Conservation (phyloP, 2,113 vertebrate species). For the Acrocephalus arundinaceus region DNA sequence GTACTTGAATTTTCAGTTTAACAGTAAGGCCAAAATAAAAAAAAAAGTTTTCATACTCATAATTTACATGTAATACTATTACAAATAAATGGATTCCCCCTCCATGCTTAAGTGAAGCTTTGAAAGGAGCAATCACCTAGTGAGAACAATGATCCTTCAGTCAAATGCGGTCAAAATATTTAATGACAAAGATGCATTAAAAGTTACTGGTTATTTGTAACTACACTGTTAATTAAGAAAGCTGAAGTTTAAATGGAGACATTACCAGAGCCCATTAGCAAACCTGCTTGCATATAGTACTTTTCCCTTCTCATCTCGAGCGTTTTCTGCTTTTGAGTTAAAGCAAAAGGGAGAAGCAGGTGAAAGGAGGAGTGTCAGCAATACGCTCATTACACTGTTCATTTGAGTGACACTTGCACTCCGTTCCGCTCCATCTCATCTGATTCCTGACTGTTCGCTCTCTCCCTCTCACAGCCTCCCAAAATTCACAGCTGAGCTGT, state of each 20-base stretch:
- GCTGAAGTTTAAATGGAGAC: conserved; percentile 76
- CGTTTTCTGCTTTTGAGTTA: conserved; percentile 61
- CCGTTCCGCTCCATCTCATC: conserved; percentile 73
- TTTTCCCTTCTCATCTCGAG: conserved; percentile 63
- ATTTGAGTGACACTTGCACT: conserved; percentile 79
- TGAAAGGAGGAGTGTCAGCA: conserved; percentile 76
- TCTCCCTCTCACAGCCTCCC: conserved; percentile 72
- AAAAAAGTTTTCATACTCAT: conserved; percentile 65
- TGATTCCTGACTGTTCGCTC: conserved; percentile 76
- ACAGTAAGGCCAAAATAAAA: conserved; percentile 73
- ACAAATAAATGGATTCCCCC: conserved; percentile 72
- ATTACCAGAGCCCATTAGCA: conserved; percentile 77
- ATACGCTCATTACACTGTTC: conserved; percentile 80
- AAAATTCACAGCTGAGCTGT: conserved; percentile 84
- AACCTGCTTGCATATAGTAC: conserved; percentile 57
- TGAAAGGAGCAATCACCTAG: conserved; percentile 69
- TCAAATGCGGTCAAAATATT: conserved; percentile 74
- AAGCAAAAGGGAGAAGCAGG: conserved; percentile 72
- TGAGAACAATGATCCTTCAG: conserved; percentile 72
- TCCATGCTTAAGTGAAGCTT: conserved; percentile 72
- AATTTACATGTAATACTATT: conserved; percentile 68
- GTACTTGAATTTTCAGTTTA: conserved; percentile 69
- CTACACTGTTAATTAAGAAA: conserved; percentile 77
- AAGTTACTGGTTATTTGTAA: conserved; percentile 73
- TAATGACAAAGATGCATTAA: conserved; percentile 75